These are phyloP conservation scores for Chelidonichthys spinosus DNA, from an alignment of 2,797 vertebrate genomes.

Conservation along the genomic window DNA sequence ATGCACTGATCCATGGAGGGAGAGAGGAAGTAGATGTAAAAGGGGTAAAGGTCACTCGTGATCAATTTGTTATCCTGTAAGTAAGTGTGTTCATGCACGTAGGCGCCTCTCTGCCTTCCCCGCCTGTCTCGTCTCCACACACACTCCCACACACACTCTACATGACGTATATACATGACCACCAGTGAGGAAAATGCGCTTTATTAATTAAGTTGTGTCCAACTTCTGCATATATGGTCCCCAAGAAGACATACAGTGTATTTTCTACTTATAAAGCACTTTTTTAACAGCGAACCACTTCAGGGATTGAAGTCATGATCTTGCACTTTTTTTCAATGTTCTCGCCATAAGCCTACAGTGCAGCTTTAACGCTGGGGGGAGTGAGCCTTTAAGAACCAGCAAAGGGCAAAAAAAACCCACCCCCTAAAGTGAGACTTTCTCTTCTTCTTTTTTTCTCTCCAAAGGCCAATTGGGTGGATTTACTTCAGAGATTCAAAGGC, in stretches of 20 bases:
- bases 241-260: no score
- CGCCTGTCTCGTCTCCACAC: conserved; percentile 2
- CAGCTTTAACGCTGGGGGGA: neutral
- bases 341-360: conserved; percentile 3
- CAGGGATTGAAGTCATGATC: conserved; percentile 8
- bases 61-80: conserved; percentile 68
- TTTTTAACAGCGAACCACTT: conserved; percentile 13
- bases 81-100: conserved; percentile 43
- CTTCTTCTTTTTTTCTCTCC: neutral
- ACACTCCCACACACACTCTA: neutral
- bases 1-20: conserved; percentile 57
- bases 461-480: conserved; percentile 11
- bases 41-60: conserved; percentile 64
- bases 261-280: neutral
- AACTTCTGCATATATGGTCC: no score
- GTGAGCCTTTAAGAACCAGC: conserved; percentile 26
- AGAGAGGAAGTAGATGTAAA: conserved; percentile 49
- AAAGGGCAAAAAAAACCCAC: neutral
- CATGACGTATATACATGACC: neutral
- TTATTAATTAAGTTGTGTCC: no score
- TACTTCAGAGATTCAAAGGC: neutral
- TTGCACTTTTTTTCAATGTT: neutral
- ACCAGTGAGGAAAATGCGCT: neutral
- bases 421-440: conserved; percentile 6
- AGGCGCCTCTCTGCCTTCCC: conserved; percentile 18